These are phyloP conservation scores for Cossypha heuglini DNA, from an alignment of 2,797 vertebrate genomes.

Conservation along the genomic window DNA sequence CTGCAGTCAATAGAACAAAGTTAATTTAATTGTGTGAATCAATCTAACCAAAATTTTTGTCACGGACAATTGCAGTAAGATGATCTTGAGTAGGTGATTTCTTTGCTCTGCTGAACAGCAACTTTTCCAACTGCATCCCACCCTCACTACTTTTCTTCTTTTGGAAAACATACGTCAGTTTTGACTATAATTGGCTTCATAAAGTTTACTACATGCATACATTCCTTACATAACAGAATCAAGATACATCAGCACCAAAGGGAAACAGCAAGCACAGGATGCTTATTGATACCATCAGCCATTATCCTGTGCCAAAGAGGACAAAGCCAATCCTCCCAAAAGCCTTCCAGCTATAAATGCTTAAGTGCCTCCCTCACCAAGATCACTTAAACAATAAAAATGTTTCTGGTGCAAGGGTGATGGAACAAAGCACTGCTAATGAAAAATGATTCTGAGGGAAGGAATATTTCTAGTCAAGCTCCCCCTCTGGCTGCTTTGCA, in stretches of 20 bases:
- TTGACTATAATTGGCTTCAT: background rate
- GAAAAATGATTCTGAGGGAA: background rate
- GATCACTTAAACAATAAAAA: background rate
- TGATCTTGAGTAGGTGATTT: background rate
- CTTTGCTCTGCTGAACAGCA: background rate
- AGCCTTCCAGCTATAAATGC: background rate
- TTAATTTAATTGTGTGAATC: background rate
- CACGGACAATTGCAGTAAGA: background rate
- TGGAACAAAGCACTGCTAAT: background rate
- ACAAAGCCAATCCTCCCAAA: background rate
- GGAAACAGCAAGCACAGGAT: background rate
- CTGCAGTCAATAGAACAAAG: background rate
- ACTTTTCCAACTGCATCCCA: background rate
- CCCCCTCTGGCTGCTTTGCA: constrained; percentile 30
- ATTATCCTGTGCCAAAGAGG: background rate
- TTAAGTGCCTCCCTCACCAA: background rate
- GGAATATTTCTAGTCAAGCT: background rate
- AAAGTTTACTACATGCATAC: background rate
- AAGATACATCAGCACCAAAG: background rate
- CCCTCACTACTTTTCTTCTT: background rate
- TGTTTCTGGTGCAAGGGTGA: background rate
- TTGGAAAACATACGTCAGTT: background rate
- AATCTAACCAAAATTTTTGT: background rate
- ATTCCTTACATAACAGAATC: background rate
- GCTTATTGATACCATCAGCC: background rate